These are phyloP conservation scores for Perithous albicinctus DNA, from an alignment of 2,888 invertebrate genomes.

Conservation along the genomic window DNA sequence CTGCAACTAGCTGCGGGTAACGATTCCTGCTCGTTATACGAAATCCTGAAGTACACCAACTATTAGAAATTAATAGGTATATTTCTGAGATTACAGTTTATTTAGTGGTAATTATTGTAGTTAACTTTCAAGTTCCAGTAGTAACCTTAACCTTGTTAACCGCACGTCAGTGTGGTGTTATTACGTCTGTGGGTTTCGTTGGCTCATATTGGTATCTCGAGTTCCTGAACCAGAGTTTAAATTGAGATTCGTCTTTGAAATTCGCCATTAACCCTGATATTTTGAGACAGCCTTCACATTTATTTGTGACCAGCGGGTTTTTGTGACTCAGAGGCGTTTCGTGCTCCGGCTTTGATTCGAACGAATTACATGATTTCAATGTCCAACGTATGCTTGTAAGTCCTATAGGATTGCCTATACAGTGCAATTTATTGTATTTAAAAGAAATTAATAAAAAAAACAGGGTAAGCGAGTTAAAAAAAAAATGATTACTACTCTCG, in stretches of 20 bases:
- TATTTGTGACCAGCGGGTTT: no score
- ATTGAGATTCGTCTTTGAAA: no score
- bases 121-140: neutral
- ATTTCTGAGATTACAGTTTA: neutral
- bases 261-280: no score
- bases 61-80: neutral
- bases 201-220: neutral
- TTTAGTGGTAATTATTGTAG: neutral
- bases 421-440: no score
- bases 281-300: no score
- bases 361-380: no score
- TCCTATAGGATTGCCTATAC: no score
- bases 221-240: no score
- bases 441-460: neutral
- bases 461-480: conserved; percentile 2
- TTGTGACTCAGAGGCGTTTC: no score
- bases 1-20: no score
- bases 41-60: neutral
- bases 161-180: neutral
- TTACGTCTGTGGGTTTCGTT: neutral
- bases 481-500: conserved; percentile 27
- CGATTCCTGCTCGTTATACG: neutral
- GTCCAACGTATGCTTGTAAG: no score
- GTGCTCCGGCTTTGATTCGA: no score
- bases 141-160: neutral